phyloP scores from a whole-genome alignment of 2,888 invertebrate species.

The Drosophila quinaria region DNA sequence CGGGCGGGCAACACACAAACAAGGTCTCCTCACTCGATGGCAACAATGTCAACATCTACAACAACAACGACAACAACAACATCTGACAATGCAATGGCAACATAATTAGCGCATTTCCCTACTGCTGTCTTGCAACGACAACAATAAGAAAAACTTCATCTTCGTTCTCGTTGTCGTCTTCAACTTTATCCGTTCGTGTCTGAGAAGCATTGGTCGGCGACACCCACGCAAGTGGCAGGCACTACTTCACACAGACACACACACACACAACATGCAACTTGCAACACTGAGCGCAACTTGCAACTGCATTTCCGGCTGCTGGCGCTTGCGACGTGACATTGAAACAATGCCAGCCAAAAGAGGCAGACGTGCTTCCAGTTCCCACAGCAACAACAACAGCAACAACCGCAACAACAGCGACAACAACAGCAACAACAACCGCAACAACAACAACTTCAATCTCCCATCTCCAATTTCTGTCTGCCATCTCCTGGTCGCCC shows the following conservation, averaged over 20 bases:
- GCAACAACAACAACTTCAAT: neutral
- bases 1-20: constrained; percentile 27
- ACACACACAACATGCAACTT: constrained; percentile 15
- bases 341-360: constrained; percentile 63
- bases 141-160: constrained; percentile 14
- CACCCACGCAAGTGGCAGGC: constrained; percentile 49
- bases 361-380: constrained; percentile 32
- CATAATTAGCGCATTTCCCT: constrained; percentile 76
- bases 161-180: constrained; percentile 28
- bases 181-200: constrained; percentile 59
- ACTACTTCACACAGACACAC: constrained; percentile 54
- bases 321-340: constrained; percentile 67
- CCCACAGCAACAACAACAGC: neutral
- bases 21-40: constrained; percentile 41
- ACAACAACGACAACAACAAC: constrained; percentile 4
- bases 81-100: constrained; percentile 54
- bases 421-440: neutral
- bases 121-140: constrained; percentile 39
- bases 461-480: neutral
- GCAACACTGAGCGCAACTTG: constrained; percentile 18
- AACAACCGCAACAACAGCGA: neutral
- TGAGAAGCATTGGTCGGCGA: constrained; percentile 21
- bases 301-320: constrained; percentile 53
- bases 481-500: neutral
- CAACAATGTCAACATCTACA: constrained; percentile 36